Percentiles rank a stretch among this genome's conserved stretches.
These are phyloP conservation scores for Pseudochirops cupreus DNA, from an alignment of 2,797 vertebrate species.

Conservation along the genomic window DNA sequence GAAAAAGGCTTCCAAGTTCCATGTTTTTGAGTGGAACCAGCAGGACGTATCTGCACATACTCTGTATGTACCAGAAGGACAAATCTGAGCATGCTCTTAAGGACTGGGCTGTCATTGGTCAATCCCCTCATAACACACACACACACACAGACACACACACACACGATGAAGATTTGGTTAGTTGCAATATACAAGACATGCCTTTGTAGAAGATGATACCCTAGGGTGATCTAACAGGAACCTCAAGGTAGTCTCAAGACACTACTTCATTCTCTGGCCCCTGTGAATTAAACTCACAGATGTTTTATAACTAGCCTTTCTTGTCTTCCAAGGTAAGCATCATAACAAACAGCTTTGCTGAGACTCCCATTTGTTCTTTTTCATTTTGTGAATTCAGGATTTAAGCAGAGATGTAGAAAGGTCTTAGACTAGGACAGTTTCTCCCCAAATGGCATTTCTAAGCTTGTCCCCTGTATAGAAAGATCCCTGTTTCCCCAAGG, in stretches of 20 bases:
- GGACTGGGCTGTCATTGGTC: no score
- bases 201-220: no score
- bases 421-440: not conserved
- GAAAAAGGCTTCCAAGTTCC: no score
- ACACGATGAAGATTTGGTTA: no score
- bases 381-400: not conserved
- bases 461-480: not conserved
- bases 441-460: not conserved
- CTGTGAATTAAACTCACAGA: not conserved
- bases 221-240: not conserved
- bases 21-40: no score
- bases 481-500: not conserved
- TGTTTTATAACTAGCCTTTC: not conserved
- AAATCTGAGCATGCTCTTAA: no score
- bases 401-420: not conserved
- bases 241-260: not conserved
- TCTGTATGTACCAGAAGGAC: no score
- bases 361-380: not conserved
- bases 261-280: not conserved
- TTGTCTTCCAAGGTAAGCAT: not conserved
- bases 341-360: not conserved
- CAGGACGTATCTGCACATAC: no score
- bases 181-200: no score
- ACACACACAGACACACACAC: no score
- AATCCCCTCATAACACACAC: no score